These are phyloP conservation scores for Pyrgus malvae DNA, from an alignment of 2,888 invertebrate genomes.

Conservation along the genomic window DNA sequence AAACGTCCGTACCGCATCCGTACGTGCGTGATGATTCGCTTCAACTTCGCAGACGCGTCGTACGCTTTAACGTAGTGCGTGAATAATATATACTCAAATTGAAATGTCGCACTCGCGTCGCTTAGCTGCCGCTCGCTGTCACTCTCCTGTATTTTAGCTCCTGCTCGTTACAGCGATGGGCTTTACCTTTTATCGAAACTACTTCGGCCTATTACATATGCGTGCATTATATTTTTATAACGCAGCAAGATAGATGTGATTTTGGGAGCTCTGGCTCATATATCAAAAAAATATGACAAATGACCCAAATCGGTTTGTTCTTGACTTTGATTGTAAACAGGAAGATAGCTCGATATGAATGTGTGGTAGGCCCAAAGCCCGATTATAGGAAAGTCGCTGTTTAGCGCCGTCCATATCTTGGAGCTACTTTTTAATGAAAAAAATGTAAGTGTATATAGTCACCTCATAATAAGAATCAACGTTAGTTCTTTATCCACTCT, in stretches of 20 bases:
- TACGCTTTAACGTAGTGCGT: conserved; percentile 80
- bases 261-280: background rate
- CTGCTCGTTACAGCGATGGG: conserved; percentile 65
- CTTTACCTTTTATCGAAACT: conserved; percentile 67
- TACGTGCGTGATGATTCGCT: conserved; percentile 74
- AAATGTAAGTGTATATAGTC: too few relatives aligned
- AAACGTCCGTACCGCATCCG: conserved; percentile 55
- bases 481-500: too few relatives aligned
- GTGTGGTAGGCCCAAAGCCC: too few relatives aligned
- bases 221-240: conserved; percentile 9
- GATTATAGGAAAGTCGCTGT: too few relatives aligned
- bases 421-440: too few relatives aligned
- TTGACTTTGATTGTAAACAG: too few relatives aligned
- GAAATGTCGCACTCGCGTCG: conserved; percentile 79
- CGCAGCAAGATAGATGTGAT: background rate
- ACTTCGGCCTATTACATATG: background rate
- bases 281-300: too few relatives aligned
- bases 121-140: conserved; percentile 54
- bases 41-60: conserved; percentile 60
- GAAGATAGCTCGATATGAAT: too few relatives aligned
- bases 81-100: conserved; percentile 81
- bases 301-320: too few relatives aligned
- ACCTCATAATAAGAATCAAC: too few relatives aligned
- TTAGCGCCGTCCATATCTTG: too few relatives aligned
- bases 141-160: conserved; percentile 63